Evolutionary conservation across 2,113 vertebrate species (phyloP).

Genomic region (Hyaena hyaena): DNA sequence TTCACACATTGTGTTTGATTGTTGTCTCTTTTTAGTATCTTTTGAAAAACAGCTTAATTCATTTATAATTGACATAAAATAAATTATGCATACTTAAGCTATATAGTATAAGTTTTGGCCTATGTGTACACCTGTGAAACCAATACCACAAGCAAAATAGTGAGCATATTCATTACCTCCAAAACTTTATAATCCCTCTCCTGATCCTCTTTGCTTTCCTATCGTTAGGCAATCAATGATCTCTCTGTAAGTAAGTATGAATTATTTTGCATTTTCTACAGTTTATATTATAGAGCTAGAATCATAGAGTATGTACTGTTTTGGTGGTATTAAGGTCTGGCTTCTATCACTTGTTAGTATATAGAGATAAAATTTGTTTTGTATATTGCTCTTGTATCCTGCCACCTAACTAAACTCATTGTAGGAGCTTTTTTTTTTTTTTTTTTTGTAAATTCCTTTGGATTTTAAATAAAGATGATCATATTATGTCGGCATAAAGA

Average conservation of each 20-base stretch:
- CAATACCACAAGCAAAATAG: neutral
- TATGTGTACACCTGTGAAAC: neutral
- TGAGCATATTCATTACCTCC: neutral
- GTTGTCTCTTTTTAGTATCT: neutral
- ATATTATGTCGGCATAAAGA: neutral
- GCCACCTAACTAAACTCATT: neutral
- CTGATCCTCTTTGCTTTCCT: neutral
- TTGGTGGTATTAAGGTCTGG: neutral
- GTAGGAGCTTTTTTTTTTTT: neutral
- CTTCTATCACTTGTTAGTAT: neutral
- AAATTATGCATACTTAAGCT: neutral
- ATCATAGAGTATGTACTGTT: neutral
- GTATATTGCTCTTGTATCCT: neutral
- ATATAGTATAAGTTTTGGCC: neutral
- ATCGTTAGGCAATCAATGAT: neutral
- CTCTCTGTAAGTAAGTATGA: neutral
- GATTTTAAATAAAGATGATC: neutral
- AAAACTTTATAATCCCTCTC: neutral
- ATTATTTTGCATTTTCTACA: neutral
- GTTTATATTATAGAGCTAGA: neutral
- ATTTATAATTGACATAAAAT: neutral
- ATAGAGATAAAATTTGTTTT: neutral
- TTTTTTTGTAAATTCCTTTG: neutral
- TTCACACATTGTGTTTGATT: neutral
- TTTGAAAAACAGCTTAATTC: neutral